A percentile compares a stretch with the other conserved stretches of the same genome.
Conservation (phyloP, 2,113 vertebrate genomes). For the Petroica traversi region DNA sequence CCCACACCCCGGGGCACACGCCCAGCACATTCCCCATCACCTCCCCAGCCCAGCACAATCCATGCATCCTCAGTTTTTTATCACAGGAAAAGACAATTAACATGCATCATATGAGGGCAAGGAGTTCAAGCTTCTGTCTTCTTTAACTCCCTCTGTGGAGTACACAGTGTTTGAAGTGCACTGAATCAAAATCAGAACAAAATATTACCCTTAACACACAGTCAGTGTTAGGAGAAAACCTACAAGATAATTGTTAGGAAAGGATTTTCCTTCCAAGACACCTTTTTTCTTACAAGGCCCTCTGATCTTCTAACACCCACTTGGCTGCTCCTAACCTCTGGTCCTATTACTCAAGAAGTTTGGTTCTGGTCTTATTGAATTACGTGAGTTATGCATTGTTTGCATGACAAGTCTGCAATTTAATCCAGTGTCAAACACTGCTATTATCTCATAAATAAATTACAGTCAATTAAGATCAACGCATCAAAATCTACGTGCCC, state of each 20-base stretch:
- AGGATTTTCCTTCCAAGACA: neutral
- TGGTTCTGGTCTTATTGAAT: neutral
- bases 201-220: neutral
- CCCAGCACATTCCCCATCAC: neutral
- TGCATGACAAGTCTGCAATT: neutral
- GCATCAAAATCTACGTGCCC: neutral
- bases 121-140: neutral
- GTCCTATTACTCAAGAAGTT: neutral
- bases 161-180: neutral
- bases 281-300: neutral
- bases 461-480: too few species aligned
- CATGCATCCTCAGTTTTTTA: rapidly evolving
- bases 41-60: neutral
- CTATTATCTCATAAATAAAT: neutral
- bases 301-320: neutral
- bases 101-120: rapidly evolving
- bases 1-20: neutral
- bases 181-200: neutral
- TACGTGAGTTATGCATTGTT: neutral
- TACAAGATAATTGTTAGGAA: neutral
- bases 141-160: neutral
- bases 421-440: neutral
- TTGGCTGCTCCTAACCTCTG: neutral
- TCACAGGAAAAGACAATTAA: neutral
- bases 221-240: neutral